Conservation (phyloP, 1,140 invertebrate species). For the Bombus turneri region DNA sequence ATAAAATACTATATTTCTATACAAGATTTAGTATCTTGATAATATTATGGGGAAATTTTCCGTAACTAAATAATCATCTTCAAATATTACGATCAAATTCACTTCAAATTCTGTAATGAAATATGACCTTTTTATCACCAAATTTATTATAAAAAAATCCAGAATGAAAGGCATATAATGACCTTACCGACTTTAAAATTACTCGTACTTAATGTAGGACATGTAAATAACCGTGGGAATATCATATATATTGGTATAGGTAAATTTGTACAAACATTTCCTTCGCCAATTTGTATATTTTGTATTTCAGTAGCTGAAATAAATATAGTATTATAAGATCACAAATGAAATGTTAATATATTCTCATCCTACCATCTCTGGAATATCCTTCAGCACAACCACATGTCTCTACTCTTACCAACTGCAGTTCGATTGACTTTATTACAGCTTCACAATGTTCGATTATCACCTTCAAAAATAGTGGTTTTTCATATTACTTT, state of each 20-base stretch:
- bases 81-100: slow-evolving; percentile 96
- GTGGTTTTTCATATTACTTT: not conserved
- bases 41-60: slow-evolving; percentile 97
- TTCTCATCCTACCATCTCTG: slow-evolving; percentile 89
- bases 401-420: slow-evolving; percentile 97
- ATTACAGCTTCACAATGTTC: slow-evolving; percentile 91
- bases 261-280: slow-evolving; percentile 91
- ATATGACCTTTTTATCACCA: not conserved
- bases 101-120: slow-evolving; percentile 95
- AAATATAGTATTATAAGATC: slow-evolving; percentile 6
- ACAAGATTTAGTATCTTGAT: slow-evolving; percentile 82
- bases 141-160: not conserved
- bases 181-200: slow-evolving; percentile 97
- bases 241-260: slow-evolving; percentile 97
- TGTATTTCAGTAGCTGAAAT: slow-evolving; percentile 96
- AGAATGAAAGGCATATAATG: slow-evolving; percentile 22
- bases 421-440: slow-evolving; percentile 96
- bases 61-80: slow-evolving; percentile 96
- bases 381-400: slow-evolving; percentile 97
- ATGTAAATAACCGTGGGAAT: slow-evolving; percentile 97
- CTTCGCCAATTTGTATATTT: slow-evolving; percentile 98
- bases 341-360: not conserved
- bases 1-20: slow-evolving; percentile 48
- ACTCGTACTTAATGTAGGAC: slow-evolving; percentile 93
- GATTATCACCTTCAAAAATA: slow-evolving; percentile 84